Conservation (phyloP, 2,888 invertebrate genomes). For the Agonopterix arenella region DNA sequence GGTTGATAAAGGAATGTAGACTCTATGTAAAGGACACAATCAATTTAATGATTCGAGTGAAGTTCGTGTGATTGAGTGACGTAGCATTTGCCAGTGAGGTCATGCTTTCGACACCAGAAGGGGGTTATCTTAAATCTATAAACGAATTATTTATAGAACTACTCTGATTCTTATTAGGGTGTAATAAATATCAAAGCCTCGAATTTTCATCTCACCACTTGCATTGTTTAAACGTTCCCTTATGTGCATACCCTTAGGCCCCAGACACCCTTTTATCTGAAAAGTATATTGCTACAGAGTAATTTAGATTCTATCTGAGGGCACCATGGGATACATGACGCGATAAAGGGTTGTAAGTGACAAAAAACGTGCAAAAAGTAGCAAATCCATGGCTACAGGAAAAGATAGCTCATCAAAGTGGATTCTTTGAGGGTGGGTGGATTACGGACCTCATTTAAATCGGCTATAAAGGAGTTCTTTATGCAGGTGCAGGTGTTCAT, state of each 20-base stretch:
- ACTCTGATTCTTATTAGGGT: no score
- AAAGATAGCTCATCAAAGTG: conserved; percentile 28
- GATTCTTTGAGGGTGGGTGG: conserved; percentile 7
- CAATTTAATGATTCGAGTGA: no score
- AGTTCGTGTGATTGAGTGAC: no score
- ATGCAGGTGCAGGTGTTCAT: background rate
- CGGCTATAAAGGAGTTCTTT: conserved; percentile 1
- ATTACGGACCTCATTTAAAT: conserved; percentile 5
- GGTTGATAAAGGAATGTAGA: no score
- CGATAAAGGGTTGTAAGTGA: conserved; percentile 50
- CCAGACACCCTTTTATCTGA: conserved; percentile 70
- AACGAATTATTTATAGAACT: no score
- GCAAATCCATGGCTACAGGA: conserved; percentile 40
- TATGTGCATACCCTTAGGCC: conserved; percentile 39
- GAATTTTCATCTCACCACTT: background rate
- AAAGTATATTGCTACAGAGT: conserved; percentile 62
- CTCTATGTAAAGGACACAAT: no score
- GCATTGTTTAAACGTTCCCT: conserved; percentile 13
- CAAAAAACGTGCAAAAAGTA: conserved; percentile 45
- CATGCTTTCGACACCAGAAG: no score
- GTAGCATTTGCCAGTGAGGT: no score
- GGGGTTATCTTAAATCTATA: no score
- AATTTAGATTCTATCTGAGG: conserved; percentile 68
- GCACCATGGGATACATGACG: conserved; percentile 53
- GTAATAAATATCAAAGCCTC: no score